Conservation (phyloP, 2,888 invertebrate species). For the Melipona beecheii region DNA sequence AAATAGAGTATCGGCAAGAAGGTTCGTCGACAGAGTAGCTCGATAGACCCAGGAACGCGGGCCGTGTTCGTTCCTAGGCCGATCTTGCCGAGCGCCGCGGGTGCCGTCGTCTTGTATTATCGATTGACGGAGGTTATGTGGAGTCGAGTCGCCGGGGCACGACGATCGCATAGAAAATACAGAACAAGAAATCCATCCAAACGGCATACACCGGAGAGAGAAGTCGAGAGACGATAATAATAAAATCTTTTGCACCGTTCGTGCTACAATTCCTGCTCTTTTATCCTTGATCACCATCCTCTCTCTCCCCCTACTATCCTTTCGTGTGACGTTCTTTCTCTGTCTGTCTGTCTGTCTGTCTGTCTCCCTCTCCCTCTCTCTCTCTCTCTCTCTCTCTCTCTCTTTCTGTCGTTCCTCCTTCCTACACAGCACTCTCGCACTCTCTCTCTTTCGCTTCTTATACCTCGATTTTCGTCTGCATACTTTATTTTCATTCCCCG, state of each 20-base stretch:
- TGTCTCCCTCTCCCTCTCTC: not conserved
- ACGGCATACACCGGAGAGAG: slow-evolving; percentile 6
- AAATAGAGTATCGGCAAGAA: not conserved
- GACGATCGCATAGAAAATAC: slow-evolving; percentile 41
- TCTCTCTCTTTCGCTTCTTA: slow-evolving; percentile 10
- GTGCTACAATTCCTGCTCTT: slow-evolving; percentile 39
- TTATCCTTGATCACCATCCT: slow-evolving; percentile 38
- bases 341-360: not conserved
- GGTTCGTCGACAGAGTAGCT: slow-evolving; percentile 26
- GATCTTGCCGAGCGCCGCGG: slow-evolving; percentile 70
- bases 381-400: slow-evolving; percentile 9
- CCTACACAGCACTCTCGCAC: slow-evolving; percentile 16
- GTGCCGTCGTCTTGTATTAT: slow-evolving; percentile 73
- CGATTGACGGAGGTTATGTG: slow-evolving; percentile 74
- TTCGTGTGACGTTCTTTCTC: slow-evolving; percentile 24
- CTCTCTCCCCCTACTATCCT: slow-evolving; percentile 6
- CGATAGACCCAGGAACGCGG: slow-evolving; percentile 42
- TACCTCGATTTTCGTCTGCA: not conserved
- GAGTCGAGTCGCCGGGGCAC: slow-evolving; percentile 69
- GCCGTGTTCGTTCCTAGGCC: slow-evolving; percentile 62
- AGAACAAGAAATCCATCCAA: slow-evolving; percentile 35
- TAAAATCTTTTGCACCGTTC: slow-evolving; percentile 30
- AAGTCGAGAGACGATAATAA: slow-evolving; percentile 12
- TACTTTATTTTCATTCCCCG: not conserved
- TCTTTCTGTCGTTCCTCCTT: not conserved